Evolutionary conservation across 2,797 vertebrate species (phyloP).

Genomic region (Centroberyx gerrardi): DNA sequence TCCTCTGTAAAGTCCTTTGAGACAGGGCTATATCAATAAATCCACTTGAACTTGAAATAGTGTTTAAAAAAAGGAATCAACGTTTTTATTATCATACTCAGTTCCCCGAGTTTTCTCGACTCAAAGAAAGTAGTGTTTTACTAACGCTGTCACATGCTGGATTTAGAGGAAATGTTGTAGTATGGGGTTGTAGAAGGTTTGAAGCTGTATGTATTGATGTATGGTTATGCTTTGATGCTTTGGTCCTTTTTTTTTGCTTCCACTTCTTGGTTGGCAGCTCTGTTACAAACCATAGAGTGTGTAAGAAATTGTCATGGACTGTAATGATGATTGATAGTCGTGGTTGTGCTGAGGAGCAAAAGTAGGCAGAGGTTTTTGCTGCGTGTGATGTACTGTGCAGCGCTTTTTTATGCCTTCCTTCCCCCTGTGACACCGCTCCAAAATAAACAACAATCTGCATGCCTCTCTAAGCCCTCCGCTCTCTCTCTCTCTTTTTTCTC

Average conservation of each 20-base stretch:
- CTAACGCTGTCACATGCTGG: neutral
- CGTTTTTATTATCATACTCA: neutral
- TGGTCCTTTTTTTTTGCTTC: neutral
- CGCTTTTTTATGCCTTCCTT: slow-evolving; percentile 38
- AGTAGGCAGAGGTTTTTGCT: slow-evolving; percentile 24
- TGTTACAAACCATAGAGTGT: slow-evolving; percentile 9
- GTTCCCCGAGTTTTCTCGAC: neutral
- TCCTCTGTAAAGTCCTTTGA: too few relatives aligned
- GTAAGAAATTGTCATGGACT: neutral
- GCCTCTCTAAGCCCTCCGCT: slow-evolving; percentile 59
- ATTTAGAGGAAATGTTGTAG: neutral
- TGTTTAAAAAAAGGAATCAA: neutral
- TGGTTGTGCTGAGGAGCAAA: slow-evolving; percentile 18
- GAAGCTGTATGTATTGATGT: neutral
- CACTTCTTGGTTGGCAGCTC: neutral
- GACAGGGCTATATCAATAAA: too few relatives aligned
- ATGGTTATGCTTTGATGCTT: neutral
- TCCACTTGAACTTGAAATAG: too few relatives aligned
- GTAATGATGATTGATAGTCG: slow-evolving; percentile 24
- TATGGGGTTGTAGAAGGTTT: neutral
- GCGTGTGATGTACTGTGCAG: slow-evolving; percentile 23
- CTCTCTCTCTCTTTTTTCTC: slow-evolving; percentile 13
- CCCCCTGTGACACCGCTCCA: slow-evolving; percentile 53
- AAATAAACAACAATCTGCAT: slow-evolving; percentile 63
- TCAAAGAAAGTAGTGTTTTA: neutral